phyloP scores from a whole-genome alignment of 2,113 vertebrate species.

The Acrocephalus arundinaceus region DNA sequence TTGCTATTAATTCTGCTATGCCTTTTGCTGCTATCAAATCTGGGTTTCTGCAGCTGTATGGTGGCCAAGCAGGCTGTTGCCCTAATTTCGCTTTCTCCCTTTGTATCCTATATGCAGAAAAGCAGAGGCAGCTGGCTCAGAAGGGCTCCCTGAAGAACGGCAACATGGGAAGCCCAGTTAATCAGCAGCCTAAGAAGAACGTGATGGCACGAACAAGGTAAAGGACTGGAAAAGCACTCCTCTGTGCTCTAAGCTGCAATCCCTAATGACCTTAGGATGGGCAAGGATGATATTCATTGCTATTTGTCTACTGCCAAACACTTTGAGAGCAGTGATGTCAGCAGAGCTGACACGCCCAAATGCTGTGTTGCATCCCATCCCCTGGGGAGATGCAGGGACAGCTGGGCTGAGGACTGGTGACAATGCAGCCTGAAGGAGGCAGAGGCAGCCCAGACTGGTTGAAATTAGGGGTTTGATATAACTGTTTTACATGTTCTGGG shows the following conservation, averaged over 20 bases:
- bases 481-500: neutral
- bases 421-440: neutral
- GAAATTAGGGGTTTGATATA: neutral
- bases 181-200: conserved; percentile 98
- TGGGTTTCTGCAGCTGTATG: neutral
- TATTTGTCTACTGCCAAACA: neutral
- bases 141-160: conserved; percentile 92
- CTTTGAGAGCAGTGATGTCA: neutral
- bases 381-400: neutral
- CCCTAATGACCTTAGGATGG: neutral
- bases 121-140: conserved; percentile 90
- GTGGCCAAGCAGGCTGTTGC: neutral
- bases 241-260: neutral
- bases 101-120: conserved; percentile 80
- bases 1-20: neutral
- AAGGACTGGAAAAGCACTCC: neutral
- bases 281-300: neutral
- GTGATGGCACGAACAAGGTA: conserved; percentile 96
- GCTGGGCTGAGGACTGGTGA: neutral
- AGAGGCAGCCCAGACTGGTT: neutral
- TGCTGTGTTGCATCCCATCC: neutral
- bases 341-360: neutral
- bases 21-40: neutral
- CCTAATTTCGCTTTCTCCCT: conserved; percentile 29
- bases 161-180: conserved; percentile 90